Evolutionary conservation across 92 coral and sea anemone genomes (phyloP), one percentile per base, ranked within the genome.

Genomic region (Blastomussa wellsi): DNA sequence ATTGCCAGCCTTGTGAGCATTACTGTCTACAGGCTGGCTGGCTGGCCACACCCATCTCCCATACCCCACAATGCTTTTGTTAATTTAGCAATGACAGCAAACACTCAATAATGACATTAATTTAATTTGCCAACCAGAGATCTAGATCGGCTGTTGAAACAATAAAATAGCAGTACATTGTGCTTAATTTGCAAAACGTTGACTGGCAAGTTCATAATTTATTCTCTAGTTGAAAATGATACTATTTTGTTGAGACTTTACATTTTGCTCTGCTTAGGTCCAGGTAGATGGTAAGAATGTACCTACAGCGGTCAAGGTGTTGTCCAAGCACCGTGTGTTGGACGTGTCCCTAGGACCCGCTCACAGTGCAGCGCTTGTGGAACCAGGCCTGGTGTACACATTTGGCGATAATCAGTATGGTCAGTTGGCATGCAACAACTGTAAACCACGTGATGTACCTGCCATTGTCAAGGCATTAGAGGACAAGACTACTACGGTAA

Each of bases 301-400:
- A 3, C 99, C 99, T 1, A 96, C 99, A 19, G 94, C 99, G 29
- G 96, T 96, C 19, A 96, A 96, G 68, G 98, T 93, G 20, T 71
- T 96, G 84, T 95, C 99, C 65, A 94, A 92, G 67, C 93, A 96
- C 88, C 95, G 98, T 13, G 99, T 96, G 39, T 68, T 93, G 44
- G 98, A 96, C 78, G 93, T 96, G 83, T 93, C 94, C 52, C 92
- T 96, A 87, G 99, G 99, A 9, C 97, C 95, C 53, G 79, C 87
- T 79, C 99, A 96, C 86, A 95, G 98, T 84, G 92, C 99, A 14
- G 99, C 93, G 81, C 89, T 96, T 82, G 98, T 96, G 28, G 98
- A 96, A 26, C 95, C 96, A 37, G 98, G 99, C 81, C 97, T 92
- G 36, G 95, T 96, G 87, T 94, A 92, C 90, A 96, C 98, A 37